A percentile compares a stretch with the other conserved stretches of the same genome.
phyloP scores from a whole-genome alignment of 2,888 invertebrate species.

The Chironomus riparius region DNA sequence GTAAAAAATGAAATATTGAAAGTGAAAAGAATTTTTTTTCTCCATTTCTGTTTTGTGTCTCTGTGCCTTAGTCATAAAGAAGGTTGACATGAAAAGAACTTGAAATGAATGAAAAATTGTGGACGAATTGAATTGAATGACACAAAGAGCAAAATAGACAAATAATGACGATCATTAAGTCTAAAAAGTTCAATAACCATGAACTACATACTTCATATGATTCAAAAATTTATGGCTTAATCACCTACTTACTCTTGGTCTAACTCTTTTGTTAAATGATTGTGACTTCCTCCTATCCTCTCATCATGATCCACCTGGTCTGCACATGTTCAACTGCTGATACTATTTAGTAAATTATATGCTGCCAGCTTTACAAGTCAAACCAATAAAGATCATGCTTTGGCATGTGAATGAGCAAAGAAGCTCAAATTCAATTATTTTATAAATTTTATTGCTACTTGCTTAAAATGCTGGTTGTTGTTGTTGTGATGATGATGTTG shows the following conservation, averaged over 20 bases:
- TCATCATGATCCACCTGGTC: no score
- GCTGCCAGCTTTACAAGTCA: background rate
- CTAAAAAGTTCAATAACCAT: background rate
- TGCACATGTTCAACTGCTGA: background rate
- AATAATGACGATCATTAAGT: background rate
- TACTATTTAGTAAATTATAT: background rate
- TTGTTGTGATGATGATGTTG: background rate
- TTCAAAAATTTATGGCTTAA: background rate
- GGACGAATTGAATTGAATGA: no score
- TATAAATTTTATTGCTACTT: background rate
- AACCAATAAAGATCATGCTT: no score
- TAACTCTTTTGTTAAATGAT: background rate
- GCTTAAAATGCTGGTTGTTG: background rate
- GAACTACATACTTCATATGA: background rate
- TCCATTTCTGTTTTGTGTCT: no score
- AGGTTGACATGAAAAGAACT: no score
- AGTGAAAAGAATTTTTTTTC: no score
- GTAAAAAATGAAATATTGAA: no score
- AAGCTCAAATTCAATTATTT: background rate
- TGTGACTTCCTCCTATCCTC: background rate
- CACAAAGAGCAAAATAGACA: no score
- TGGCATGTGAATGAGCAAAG: background rate
- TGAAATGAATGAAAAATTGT: no score
- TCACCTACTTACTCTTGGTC: background rate
- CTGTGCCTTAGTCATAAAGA: no score